Evolutionary conservation across 2,888 invertebrate genomes (phyloP).

Genomic region (Mylabris sibirica): DNA sequence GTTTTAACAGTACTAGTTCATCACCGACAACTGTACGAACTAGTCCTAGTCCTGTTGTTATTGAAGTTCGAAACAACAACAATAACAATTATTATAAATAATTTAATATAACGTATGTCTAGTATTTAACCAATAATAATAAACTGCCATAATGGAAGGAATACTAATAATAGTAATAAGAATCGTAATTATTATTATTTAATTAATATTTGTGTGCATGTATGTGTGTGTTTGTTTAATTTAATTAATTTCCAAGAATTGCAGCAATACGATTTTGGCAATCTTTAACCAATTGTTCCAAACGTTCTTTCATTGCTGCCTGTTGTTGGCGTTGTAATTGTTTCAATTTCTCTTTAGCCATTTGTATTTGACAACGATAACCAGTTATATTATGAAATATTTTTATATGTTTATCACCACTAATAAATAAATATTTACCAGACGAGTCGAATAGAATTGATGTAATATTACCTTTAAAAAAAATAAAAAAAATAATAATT

Average conservation of each 20-base stretch:
- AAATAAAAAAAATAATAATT: background rate
- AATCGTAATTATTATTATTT: background rate
- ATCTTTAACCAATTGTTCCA: slow-evolving; percentile 73
- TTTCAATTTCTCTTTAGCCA: slow-evolving; percentile 64
- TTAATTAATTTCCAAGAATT: slow-evolving; percentile 4
- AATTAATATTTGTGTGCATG: too few species aligned
- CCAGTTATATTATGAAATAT: slow-evolving; percentile 83
- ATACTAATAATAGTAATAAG: background rate
- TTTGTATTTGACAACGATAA: slow-evolving; percentile 63
- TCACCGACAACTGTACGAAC: slow-evolving; percentile 58
- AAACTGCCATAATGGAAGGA: background rate
- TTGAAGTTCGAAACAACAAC: slow-evolving; percentile 65
- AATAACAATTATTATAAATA: slow-evolving; percentile 4
- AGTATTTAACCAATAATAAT: background rate
- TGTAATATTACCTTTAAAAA: slow-evolving; percentile 70
- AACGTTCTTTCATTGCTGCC: slow-evolving; percentile 78
- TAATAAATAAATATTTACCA: slow-evolving; percentile 75
- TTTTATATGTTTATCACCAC: slow-evolving; percentile 79
- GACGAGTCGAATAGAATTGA: slow-evolving; percentile 77
- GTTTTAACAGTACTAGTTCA: slow-evolving; percentile 41
- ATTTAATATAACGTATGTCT: background rate
- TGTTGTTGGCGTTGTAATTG: slow-evolving; percentile 64
- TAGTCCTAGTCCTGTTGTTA: slow-evolving; percentile 66
- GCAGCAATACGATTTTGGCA: slow-evolving; percentile 57
- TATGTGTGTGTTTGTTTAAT: too few species aligned